These are phyloP conservation scores for Ornithoptera priamus DNA, from an alignment of 2,888 invertebrate genomes.

Conservation along the genomic window DNA sequence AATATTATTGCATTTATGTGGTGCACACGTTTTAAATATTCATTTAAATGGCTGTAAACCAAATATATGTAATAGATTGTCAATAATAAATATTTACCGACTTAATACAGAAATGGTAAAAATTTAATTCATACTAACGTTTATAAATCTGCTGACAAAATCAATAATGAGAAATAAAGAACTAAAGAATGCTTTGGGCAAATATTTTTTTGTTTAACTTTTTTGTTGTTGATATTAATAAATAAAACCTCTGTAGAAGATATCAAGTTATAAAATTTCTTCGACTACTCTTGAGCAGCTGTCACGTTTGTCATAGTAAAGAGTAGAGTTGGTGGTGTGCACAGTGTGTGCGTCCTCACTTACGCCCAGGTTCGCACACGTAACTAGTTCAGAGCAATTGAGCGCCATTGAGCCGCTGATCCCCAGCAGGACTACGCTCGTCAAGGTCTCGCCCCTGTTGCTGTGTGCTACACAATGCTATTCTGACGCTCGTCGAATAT, in stretches of 20 bases:
- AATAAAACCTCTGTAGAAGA: neutral
- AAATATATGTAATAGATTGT: neutral
- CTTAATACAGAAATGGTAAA: neutral
- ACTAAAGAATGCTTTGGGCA: no score
- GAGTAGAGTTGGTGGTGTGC: neutral
- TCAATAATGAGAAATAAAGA: no score
- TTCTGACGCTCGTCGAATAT: constrained; percentile 25
- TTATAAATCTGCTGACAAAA: neutral
- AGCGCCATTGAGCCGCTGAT: constrained; percentile 67
- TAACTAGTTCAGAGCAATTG: constrained; percentile 76
- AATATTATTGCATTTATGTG: constrained; percentile 41
- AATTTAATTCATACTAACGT: neutral
- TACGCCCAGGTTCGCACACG: constrained; percentile 65
- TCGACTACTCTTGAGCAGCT: neutral
- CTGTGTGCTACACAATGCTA: constrained; percentile 46
- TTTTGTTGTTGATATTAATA: no score
- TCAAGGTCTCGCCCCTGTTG: constrained; percentile 66
- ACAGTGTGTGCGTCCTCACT: constrained; percentile 49
- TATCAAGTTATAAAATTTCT: neutral
- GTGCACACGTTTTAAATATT: constrained; percentile 35
- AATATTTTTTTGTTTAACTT: no score
- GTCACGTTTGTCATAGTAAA: neutral
- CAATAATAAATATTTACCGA: neutral
- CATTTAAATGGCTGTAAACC: constrained; percentile 1
- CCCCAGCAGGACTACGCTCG: constrained; percentile 59